phyloP scores from a whole-genome alignment of 92 coral and sea anemone genomes.

The Muricea muricata region DNA sequence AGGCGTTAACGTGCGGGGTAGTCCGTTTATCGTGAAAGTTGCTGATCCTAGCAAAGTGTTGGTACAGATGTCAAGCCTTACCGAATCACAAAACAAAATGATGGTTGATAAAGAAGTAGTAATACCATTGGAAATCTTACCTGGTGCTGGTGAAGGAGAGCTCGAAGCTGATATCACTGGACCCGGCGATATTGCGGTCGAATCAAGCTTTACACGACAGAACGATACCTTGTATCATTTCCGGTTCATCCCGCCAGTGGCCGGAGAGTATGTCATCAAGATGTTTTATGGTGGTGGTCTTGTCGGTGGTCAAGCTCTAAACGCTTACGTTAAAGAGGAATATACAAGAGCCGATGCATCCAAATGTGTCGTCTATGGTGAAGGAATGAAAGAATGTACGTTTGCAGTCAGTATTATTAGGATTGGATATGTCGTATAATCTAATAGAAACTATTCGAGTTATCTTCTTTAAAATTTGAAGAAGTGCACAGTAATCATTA shows the following conservation, averaged over 20 bases:
- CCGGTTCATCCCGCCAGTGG: constrained; percentile 78
- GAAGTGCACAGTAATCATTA: too few relatives aligned
- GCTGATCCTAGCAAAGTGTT: constrained; percentile 82
- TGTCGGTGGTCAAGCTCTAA: constrained; percentile 82
- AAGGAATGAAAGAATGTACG: constrained; percentile 83
- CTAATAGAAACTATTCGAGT: too few relatives aligned
- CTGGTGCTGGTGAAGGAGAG: constrained; percentile 92
- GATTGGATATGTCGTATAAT: neutral
- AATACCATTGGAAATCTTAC: constrained; percentile 87
- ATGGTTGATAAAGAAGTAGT: constrained; percentile 81
- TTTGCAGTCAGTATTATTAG: neutral
- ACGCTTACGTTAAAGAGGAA: constrained; percentile 47
- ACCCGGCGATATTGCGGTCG: constrained; percentile 77
- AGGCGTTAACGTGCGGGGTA: constrained; percentile 82
- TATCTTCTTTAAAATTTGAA: too few relatives aligned
- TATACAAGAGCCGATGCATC: constrained; percentile 66
- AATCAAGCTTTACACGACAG: constrained; percentile 79
- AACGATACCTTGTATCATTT: constrained; percentile 79
- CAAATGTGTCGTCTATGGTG: constrained; percentile 77
- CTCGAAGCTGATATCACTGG: constrained; percentile 80
- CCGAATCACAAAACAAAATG: constrained; percentile 60
- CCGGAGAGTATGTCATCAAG: constrained; percentile 77
- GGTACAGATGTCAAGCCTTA: constrained; percentile 60
- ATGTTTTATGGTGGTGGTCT: constrained; percentile 74
- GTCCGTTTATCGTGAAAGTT: constrained; percentile 90